phyloP scores from a whole-genome alignment of 1,140 invertebrate species.

The Brachionus koreanus region DNA sequence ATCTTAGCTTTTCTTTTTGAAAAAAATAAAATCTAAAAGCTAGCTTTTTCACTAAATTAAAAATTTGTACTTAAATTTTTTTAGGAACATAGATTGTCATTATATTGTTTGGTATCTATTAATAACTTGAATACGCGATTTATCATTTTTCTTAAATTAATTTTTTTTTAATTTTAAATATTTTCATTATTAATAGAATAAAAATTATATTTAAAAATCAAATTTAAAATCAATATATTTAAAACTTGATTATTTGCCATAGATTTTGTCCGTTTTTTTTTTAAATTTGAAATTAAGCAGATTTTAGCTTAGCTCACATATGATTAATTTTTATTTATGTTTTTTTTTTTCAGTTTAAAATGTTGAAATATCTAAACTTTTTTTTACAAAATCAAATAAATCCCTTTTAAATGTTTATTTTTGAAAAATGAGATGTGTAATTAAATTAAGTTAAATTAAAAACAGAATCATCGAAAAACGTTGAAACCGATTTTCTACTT shows the following conservation, averaged over 20 bases:
- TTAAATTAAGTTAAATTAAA: background rate
- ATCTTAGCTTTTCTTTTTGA: constrained; percentile 23
- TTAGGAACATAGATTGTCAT: constrained; percentile 24
- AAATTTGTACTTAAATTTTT: constrained; percentile 21
- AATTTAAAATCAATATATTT: background rate
- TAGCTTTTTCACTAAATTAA: background rate
- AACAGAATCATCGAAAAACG: background rate
- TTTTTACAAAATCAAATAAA: no score
- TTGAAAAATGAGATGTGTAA: background rate
- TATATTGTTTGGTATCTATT: background rate
- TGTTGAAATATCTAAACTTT: no score
- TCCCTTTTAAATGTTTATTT: background rate
- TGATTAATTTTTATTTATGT: no score
- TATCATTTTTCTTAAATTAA: background rate
- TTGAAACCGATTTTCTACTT: background rate
- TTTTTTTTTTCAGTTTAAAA: no score
- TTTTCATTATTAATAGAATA: background rate
- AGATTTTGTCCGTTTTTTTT: no score
- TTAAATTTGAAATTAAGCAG: no score
- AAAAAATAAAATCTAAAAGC: background rate
- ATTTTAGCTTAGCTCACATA: no score
- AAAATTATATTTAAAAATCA: background rate
- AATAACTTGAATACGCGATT: background rate
- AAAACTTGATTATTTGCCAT: no score
- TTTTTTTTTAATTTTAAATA: background rate